phyloP scores from a whole-genome alignment of 64 coral and sea anemone genomes.

The Dendronephthya gigantea region DNA sequence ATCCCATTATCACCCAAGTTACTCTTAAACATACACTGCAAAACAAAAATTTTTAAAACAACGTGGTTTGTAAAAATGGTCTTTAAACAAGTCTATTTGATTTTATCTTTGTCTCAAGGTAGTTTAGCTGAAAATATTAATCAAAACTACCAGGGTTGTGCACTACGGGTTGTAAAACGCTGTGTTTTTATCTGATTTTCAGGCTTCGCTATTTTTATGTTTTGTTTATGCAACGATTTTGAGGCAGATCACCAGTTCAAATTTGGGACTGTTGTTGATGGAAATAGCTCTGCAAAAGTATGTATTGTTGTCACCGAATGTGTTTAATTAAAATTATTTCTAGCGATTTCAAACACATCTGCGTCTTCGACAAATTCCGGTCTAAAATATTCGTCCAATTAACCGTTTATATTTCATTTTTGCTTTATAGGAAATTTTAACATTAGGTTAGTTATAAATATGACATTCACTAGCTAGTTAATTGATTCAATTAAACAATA shows the following conservation, averaged over 20 bases:
- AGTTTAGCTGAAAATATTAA: not conserved
- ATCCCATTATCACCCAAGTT: not conserved
- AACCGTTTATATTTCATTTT: not conserved
- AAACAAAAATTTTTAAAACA: not conserved
- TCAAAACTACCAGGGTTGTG: not conserved
- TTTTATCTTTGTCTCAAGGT: not conserved
- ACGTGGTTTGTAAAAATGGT: not conserved
- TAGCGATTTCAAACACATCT: too few species aligned
- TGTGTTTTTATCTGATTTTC: not conserved
- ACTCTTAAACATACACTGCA: not conserved
- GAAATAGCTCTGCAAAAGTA: not conserved
- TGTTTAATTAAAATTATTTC: too few species aligned
- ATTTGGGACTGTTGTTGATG: not conserved
- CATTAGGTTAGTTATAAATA: not conserved
- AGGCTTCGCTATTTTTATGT: not conserved
- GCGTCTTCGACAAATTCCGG: too few species aligned
- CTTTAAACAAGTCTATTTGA: not conserved
- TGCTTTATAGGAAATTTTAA: not conserved
- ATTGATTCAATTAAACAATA: too few species aligned
- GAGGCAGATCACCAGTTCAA: not conserved
- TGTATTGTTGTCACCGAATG: not conserved
- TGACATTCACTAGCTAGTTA: not conserved
- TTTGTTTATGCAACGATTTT: not conserved
- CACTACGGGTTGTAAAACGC: not conserved
- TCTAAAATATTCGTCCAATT: too few species aligned